A percentile compares a stretch with the other conserved stretches of the same genome.
These are phyloP conservation scores for Pseudococcus jackbeardsleyi DNA, from an alignment of 2,888 invertebrate genomes.

Conservation along the genomic window DNA sequence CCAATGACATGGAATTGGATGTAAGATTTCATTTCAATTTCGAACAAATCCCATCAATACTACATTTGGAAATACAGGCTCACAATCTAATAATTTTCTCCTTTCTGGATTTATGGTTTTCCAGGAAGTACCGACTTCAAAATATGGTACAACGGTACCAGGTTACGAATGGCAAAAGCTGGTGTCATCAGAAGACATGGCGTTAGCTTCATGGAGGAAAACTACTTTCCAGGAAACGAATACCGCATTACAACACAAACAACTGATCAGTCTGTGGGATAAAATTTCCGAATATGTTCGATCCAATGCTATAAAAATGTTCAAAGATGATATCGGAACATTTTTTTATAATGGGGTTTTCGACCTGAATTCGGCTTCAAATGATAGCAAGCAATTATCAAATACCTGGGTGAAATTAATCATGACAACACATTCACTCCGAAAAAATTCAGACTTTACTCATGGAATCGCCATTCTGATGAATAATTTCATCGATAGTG, in stretches of 20 bases:
- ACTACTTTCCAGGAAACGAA: neutral
- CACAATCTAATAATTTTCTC: no score
- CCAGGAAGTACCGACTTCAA: neutral
- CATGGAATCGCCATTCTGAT: neutral
- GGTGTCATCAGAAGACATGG: neutral
- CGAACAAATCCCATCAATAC: no score
- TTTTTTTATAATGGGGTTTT: neutral
- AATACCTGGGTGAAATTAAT: neutral
- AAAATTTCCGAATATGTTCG: neutral
- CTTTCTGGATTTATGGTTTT: no score
- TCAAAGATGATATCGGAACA: neutral
- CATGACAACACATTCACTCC: no score
- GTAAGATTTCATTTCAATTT: neutral
- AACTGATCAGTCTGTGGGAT: neutral
- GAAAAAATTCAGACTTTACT: no score
- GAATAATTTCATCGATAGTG: neutral
- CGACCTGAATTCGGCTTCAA: neutral
- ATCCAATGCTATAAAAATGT: neutral
- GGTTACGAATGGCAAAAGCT: neutral
- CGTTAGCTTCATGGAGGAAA: neutral
- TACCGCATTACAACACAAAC: neutral
- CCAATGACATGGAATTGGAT: neutral
- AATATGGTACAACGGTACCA: neutral
- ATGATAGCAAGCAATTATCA: neutral
- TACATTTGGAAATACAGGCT: no score